Evolutionary conservation across 2,888 invertebrate species (phyloP), one percentile per base, ranked within the genome.

Genomic region (Athrips mouffetella): DNA sequence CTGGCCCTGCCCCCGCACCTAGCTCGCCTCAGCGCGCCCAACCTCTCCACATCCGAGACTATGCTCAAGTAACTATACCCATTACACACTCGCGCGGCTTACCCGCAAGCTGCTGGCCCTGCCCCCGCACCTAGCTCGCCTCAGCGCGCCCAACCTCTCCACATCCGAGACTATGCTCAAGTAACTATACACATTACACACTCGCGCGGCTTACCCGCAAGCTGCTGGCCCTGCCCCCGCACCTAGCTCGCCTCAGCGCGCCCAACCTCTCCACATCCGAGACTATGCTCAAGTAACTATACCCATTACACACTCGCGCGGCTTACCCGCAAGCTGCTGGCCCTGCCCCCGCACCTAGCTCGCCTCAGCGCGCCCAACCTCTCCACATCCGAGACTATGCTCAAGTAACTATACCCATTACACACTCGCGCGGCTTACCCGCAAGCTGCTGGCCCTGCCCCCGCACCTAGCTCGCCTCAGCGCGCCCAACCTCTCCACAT

Each of bases 141-240:
- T n/a, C n/a, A n/a, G n/a, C n/a, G n/a, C n/a, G n/a, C n/a, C n/a
- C n/a, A n/a, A n/a, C n/a, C n/a, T n/a, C n/a, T n/a, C n/a, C n/a
- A n/a, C n/a, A n/a, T n/a, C n/a, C n/a, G n/a, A n/a, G n/a, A n/a
- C n/a, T n/a, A n/a, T n/a, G n/a, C n/a, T n/a, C n/a, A n/a, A n/a
- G n/a, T n/a, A n/a, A n/a, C n/a, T n/a, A n/a, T n/a, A n/a, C n/a
- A n/a, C n/a, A n/a, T n/a, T n/a, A n/a, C n/a, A n/a, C 89, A 1
- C 76, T 95, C 48, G 93, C 93, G 1, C 89, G 92, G 2, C 90
- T 93, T 25, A 93, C 93, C 0, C 89, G 92, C 44, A 90, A 91
- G 30, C 86, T 93, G 52, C 89, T 88, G 1, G 49, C 76, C 0
- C 57, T 89, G 44, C 81, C 88, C 5, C 73, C 72, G 2, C 81